These are phyloP conservation scores for Yasuhikotakia modesta DNA, from an alignment of 2,797 vertebrate genomes.

Conservation along the genomic window DNA sequence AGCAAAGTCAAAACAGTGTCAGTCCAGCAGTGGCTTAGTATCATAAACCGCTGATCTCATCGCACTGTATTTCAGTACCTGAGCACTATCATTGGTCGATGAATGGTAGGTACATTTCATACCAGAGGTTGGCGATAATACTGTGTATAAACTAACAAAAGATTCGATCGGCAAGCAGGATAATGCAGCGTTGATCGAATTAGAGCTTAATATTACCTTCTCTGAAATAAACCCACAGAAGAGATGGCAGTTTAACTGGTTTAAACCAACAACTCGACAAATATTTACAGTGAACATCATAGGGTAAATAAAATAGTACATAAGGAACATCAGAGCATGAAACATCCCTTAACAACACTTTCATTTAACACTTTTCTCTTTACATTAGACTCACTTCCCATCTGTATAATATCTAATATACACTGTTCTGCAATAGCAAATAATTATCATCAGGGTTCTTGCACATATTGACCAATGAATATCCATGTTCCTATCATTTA, in stretches of 20 bases:
- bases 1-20: not conserved
- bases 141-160: conserved; percentile 15
- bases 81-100: not conserved
- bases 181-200: conserved; percentile 20
- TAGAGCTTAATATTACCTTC: conserved; percentile 9
- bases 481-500: not conserved
- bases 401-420: not conserved
- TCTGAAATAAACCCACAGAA: conserved; percentile 26
- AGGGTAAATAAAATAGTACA: conserved; percentile 13
- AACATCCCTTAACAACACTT: not conserved
- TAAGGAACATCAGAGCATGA: not conserved
- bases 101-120: conserved; percentile 10
- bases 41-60: conserved; percentile 19
- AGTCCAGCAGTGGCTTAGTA: not conserved
- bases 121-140: conserved; percentile 1
- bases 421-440: not conserved
- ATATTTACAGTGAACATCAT: not conserved
- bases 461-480: not conserved
- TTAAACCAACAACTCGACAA: not conserved
- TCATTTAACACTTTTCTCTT: not conserved
- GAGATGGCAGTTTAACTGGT: not conserved
- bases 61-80: conserved; percentile 8
- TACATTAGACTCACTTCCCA: not conserved
- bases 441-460: not conserved
- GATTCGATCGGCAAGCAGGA: conserved; percentile 12